Base-by-base conservation (phyloP, 2,113 vertebrate genomes). In the Gnathonemus longibarbis region DNA sequence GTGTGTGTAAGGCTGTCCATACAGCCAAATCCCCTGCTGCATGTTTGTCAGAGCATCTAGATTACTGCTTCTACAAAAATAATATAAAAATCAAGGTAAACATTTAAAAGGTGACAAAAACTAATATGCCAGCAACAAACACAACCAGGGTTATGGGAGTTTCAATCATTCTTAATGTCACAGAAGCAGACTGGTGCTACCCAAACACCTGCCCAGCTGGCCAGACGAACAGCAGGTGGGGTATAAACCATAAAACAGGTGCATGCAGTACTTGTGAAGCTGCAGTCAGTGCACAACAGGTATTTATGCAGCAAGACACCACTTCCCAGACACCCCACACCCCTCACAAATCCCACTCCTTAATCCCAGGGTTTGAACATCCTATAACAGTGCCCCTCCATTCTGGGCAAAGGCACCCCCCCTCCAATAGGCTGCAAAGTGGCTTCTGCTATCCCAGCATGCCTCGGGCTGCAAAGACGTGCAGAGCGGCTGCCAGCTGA, bases 241-340 rank as follows among this genome's bases (percentile, higher is more conserved):
- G 70, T 11, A 45, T 42, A 85, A 46, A 85, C 50, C 89, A 90
- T 31, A 48, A 56, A 48, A 35, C 24, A 80, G 53, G 31, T 58
- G 91, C 77, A 90, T 88, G 83, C 90, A 91, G 88, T 91, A 80
- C 90, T 85, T 92, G 49, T 11, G 84, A 45, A 74, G 19, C 89
- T 42, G 52, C 87, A 42, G 88, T 88, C 50, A 21, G 88, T 49
- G 45, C 91, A 93, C 90, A 93, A 89, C 89, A 91, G 88, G 90
- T 48, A 93, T 93, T 93, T 93, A 89, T 15, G 24, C n/a, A 31
- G 46, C 80, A 35, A 70, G 88, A 89, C 88, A 89, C 90, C 89
- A 91, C 91, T 92, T 88, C 91, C 90, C 87, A 91, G 84, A 90
- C 84, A 84, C 17, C 83, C 9, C 39, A 84, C 39, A 48, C 83